Evolutionary conservation across 2,888 invertebrate species (phyloP), one percentile per base, ranked within the genome.

Genomic region (Hirtodrosophila histrioides): DNA sequence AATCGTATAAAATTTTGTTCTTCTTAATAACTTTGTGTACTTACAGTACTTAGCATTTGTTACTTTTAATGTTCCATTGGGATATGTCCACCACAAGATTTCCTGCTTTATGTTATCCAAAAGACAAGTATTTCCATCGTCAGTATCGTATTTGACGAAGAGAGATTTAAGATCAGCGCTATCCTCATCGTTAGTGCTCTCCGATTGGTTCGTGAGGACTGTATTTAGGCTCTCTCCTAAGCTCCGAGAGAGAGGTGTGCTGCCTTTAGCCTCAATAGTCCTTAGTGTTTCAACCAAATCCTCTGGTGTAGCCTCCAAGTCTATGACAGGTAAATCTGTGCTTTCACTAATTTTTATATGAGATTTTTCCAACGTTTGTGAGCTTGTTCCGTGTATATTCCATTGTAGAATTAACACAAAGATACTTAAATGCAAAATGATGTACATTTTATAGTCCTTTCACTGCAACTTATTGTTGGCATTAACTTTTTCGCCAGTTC

Each of bases 21-120:
- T 9, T 1, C 9, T 31, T 31, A 8, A 31, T 9, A 9, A 35
- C 39, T 24, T 51, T 12, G 8, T 9, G 3, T 44, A 61, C 60
- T 71, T 53, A 85, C 86, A 56, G 27, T 49, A 65, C 44, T 67
- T 70, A 6, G 53, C 27, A 27, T 7, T 54, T 11, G 31, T 2
- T 4, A 33, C 27, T 44, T 45, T 78, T 1, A 90, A 66, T 8
- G 87, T 89, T 33, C 91, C 91, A 84, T 91, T 91, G 0, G 71
- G 48, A 69, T 68, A 61, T 3, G 79, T 66, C 91, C 91, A 91
- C 75, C 86, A 82, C 29, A 87, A 58, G 7, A 90, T 71, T 35
- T 80, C 55, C 3, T 72, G 72, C 44, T 90, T 90, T 0, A 90
- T 50, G 4, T 65, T 61, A 46, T 89, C 86, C 71, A 91, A 57